A percentile compares a stretch with the other conserved stretches of the same genome.
phyloP scores from a whole-genome alignment of 2,113 vertebrate species.

The Cercocebus atys region DNA sequence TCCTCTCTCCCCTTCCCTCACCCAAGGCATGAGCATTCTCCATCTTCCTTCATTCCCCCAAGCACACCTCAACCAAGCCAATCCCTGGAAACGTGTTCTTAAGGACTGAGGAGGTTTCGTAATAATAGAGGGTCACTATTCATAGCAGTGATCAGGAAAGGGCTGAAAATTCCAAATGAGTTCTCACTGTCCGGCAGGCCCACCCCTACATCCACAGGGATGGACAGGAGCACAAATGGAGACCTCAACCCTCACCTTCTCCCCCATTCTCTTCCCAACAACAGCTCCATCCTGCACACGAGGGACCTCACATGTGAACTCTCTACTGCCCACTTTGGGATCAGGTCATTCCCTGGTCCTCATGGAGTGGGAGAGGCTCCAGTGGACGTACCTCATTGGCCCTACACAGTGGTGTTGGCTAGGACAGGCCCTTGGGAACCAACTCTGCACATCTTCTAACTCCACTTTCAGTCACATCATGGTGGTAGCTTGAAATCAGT shows the following conservation, averaged over 20 bases:
- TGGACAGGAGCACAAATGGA: not conserved
- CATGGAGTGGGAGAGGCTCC: not conserved
- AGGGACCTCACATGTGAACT: not conserved
- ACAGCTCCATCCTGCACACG: accelerated
- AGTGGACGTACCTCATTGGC: accelerated
- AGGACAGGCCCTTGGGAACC: not conserved
- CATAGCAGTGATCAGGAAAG: not conserved
- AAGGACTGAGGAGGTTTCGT: not conserved
- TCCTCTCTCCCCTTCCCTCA: not conserved
- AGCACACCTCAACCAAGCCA: not conserved
- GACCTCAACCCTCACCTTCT: not conserved
- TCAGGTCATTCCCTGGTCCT: not conserved
- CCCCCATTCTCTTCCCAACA: not conserved
- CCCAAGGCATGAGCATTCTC: not conserved
- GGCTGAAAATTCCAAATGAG: not conserved
- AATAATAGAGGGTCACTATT: not conserved
- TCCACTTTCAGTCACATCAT: not conserved
- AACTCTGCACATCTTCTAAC: not conserved
- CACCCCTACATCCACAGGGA: not conserved
- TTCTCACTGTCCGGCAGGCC: no score
- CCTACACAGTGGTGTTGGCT: not conserved
- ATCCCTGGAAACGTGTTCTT: not conserved
- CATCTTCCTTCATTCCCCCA: not conserved
- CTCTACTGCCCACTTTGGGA: not conserved
- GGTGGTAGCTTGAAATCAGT: not conserved